These are phyloP conservation scores for Eupleurogrammus muticus DNA, from an alignment of 2,797 vertebrate species.

Conservation along the genomic window DNA sequence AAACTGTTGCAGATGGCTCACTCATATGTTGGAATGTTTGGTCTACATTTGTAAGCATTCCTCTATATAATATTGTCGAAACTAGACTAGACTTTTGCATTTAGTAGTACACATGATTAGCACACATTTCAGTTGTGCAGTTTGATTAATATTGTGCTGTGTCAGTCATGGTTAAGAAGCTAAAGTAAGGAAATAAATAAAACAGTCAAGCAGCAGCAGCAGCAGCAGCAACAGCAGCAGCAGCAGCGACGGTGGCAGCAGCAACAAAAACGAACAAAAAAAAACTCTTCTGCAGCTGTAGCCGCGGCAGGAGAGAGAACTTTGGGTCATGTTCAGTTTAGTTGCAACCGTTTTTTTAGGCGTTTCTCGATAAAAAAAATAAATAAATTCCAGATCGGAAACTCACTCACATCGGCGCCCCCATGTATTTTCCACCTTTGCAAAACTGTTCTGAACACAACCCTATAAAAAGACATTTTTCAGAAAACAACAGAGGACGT, in stretches of 20 bases:
- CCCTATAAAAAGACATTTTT: slow-evolving; percentile 63
- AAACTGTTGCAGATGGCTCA: slow-evolving; percentile 8
- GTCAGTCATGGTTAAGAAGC: not conserved
- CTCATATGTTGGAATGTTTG: not conserved
- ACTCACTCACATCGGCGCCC: slow-evolving; percentile 55
- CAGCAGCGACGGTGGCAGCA: slow-evolving; percentile 30
- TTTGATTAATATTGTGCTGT: not conserved
- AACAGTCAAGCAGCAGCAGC: slow-evolving; percentile 51
- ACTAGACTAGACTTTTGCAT: too few relatives aligned
- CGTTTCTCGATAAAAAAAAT: slow-evolving; percentile 21
- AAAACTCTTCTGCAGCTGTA: slow-evolving; percentile 4
- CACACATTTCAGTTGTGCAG: not conserved
- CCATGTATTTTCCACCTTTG: slow-evolving; percentile 61
- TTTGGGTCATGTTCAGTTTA: slow-evolving; percentile 72
- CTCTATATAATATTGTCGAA: too few relatives aligned
- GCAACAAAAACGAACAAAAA: too few relatives aligned
- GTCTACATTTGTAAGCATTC: too few relatives aligned
- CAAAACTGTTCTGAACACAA: slow-evolving; percentile 77
- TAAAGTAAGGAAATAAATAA: slow-evolving; percentile 1
- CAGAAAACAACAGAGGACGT: slow-evolving; percentile 59
- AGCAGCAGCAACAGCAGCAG: slow-evolving; percentile 33
- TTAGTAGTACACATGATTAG: not conserved
- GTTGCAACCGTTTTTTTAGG: slow-evolving; percentile 41
- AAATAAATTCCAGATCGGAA: slow-evolving; percentile 50
- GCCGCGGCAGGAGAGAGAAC: slow-evolving; percentile 50